Conservation (phyloP, 2,797 vertebrate genomes). For the Amniataba percoides region DNA sequence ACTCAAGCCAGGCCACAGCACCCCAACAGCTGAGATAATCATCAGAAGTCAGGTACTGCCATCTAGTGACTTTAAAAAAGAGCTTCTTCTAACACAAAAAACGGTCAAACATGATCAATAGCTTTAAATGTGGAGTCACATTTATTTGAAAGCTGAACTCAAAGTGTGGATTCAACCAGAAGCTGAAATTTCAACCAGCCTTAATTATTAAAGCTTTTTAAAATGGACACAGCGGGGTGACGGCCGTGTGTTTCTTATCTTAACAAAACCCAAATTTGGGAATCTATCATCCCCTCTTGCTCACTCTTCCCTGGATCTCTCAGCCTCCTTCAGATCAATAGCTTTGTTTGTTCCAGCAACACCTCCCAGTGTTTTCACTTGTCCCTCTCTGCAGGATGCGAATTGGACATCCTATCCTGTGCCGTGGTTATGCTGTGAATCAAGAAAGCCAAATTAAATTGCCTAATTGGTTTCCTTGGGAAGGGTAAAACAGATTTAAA, state of each 20-base stretch:
- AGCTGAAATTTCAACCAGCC: conserved; percentile 27
- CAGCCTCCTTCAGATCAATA: conserved; percentile 71
- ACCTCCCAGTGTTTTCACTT: conserved; percentile 75
- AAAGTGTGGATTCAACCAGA: conserved; percentile 4
- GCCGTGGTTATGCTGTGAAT: conserved; percentile 75
- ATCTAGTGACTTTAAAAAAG: conserved; percentile 66
- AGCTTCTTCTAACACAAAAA: not conserved
- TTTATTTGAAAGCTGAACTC: conserved; percentile 26
- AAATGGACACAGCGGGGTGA: conserved; percentile 39
- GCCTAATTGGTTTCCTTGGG: conserved; percentile 86
- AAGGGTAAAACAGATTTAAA: conserved; percentile 86
- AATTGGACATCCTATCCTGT: conserved; percentile 75
- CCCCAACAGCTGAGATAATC: conserved; percentile 21
- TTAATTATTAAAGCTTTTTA: conserved; percentile 32
- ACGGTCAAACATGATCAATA: not conserved
- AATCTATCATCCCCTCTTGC: conserved; percentile 34
- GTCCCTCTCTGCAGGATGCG: conserved; percentile 74
- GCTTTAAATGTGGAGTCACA: not conserved
- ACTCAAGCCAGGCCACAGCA: not conserved
- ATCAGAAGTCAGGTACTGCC: conserved; percentile 70
- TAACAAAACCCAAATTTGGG: conserved; percentile 22
- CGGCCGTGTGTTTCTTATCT: conserved; percentile 7
- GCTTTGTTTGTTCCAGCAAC: conserved; percentile 77
- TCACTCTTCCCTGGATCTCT: conserved; percentile 28
- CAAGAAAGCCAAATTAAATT: conserved; percentile 85